These are phyloP conservation scores for Cirrhinus molitorella DNA, from an alignment of 2,797 vertebrate species.

Conservation along the genomic window DNA sequence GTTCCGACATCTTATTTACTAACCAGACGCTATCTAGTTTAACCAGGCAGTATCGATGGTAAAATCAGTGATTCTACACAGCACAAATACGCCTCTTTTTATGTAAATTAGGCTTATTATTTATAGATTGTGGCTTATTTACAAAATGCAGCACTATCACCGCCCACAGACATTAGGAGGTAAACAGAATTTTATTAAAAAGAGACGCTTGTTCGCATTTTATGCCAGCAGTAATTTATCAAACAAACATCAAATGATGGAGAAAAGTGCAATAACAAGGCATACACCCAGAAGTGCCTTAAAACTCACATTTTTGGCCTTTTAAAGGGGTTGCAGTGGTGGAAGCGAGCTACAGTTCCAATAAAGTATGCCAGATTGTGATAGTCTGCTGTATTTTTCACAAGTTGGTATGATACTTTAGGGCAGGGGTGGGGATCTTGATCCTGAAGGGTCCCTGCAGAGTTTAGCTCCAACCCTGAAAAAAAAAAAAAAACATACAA, in stretches of 20 bases:
- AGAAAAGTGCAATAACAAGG: constrained; percentile 4
- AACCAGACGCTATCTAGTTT: background rate
- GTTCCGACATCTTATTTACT: background rate
- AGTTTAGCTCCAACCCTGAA: no score
- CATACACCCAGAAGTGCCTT: constrained; percentile 2
- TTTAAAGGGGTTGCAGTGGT: background rate
- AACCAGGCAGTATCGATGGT: background rate
- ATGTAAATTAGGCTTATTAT: constrained; percentile 26
- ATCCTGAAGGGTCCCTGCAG: no score
- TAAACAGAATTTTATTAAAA: constrained; percentile 24
- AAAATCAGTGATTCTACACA: background rate
- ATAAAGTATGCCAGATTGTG: constrained; percentile 2
- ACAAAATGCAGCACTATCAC: background rate
- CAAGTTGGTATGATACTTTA: no score
- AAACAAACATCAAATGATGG: constrained; percentile 10
- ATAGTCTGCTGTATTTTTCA: background rate
- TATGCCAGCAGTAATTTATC: background rate
- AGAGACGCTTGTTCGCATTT: constrained; percentile 13
- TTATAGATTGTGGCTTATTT: constrained; percentile 19
- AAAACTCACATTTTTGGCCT: background rate
- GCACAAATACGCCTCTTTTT: constrained; percentile 10
- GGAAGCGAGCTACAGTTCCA: no score
- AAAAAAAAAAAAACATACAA: no score
- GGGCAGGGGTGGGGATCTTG: no score
- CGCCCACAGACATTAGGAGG: constrained; percentile 11